phyloP scores from a whole-genome alignment of 2,797 vertebrate genomes.

The Ceyx erithaca region DNA sequence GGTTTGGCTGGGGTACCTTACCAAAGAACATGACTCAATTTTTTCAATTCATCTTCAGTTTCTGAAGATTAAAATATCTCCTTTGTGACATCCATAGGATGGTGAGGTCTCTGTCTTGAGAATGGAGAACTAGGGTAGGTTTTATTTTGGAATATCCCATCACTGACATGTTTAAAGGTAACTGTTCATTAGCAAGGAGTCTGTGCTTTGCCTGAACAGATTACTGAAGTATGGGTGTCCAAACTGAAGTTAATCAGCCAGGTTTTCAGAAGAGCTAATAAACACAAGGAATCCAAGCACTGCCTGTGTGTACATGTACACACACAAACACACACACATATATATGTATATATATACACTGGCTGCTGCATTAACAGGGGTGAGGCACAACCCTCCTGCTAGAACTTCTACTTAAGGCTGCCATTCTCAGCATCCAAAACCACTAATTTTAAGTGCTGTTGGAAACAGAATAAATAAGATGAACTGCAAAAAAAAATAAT shows the following conservation, averaged over 20 bases:
- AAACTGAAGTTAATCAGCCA: background rate
- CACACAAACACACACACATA: accelerated
- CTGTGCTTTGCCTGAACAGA: background rate
- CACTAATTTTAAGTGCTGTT: background rate
- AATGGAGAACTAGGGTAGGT: background rate
- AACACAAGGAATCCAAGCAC: background rate
- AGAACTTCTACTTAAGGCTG: background rate
- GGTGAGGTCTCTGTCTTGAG: background rate
- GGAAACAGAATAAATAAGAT: background rate
- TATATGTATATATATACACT: accelerated
- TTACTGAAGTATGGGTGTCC: background rate
- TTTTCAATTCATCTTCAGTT: background rate
- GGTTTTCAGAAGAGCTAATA: background rate
- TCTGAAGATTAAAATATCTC: background rate
- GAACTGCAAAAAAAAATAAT: background rate
- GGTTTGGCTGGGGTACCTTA: background rate
- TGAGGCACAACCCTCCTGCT: background rate
- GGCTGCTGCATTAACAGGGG: background rate
- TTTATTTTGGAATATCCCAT: background rate
- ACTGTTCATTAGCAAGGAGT: background rate
- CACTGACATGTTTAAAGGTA: background rate
- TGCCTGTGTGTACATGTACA: background rate
- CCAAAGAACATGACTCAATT: background rate
- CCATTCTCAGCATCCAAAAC: background rate
- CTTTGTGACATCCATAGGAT: background rate